Percentiles rank a stretch among this genome's conserved stretches.
phyloP scores from a whole-genome alignment of 2,797 vertebrate genomes.

The Mastacembelus armatus region DNA sequence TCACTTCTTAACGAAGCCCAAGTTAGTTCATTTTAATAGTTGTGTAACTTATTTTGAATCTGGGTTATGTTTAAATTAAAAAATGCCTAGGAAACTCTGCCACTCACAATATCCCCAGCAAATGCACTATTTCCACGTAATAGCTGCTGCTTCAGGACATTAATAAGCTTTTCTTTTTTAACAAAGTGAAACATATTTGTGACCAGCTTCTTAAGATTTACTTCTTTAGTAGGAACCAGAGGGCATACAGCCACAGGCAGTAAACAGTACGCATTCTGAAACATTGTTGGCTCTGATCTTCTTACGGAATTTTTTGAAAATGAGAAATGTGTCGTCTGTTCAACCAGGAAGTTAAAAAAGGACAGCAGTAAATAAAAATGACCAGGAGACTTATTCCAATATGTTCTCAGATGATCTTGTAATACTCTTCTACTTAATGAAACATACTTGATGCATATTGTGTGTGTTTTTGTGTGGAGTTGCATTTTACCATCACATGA shows the following conservation, averaged over 20 bases:
- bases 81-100: no score
- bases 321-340: background rate
- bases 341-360: background rate
- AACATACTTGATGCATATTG: background rate
- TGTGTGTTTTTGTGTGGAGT: constrained; percentile 7
- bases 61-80: no score
- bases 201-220: background rate
- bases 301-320: background rate
- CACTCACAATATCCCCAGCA: no score
- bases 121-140: no score
- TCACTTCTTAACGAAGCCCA: no score
- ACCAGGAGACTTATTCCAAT: background rate
- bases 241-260: no score
- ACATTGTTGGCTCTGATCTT: constrained; percentile 5
- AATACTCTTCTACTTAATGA: background rate
- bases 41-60: no score
- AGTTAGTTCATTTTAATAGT: no score
- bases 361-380: background rate
- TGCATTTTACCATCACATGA: constrained; percentile 88
- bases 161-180: no score
- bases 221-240: background rate
- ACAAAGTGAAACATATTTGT: no score
- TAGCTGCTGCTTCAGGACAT: no score
- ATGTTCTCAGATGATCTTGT: background rate
- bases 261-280: no score